Base-by-base conservation (phyloP, 2,888 invertebrate genomes). In the Zaprionus lineosus region DNA sequence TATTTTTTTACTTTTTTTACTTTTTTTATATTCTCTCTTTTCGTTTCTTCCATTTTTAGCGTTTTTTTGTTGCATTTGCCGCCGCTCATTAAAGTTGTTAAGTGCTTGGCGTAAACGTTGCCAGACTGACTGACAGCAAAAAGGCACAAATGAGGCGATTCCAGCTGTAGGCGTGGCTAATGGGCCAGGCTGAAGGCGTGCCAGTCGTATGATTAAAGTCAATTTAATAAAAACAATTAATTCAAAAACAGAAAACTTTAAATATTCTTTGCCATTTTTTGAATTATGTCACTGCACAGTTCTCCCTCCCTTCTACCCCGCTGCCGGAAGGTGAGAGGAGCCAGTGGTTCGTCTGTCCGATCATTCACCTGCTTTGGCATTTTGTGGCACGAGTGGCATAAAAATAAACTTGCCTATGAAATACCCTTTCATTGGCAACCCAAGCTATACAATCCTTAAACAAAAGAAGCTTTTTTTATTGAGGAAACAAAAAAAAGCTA, bases 51-150 rank as follows among this genome's bases (percentile, higher is more conserved):
- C 7, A 5, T 21, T 7, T 21, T 5, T 7, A 24, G 4, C 9
- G 2, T 33, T 43, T 26, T 14, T 18, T 40, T 47, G 16, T 37
- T 31, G n/a, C n/a, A n/a, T 6, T 21, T 46, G 39, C 52, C 55
- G 60, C 47, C 52, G 61, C 78, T 78, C 82, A 78, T 82, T 78
- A 78, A 78, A 82, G 78, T 82, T 78, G 78, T 78, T 78, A 78
- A 78, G 78, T 78, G 78, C 82, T 82, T 73, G 75, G 73, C 78
- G 57, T 82, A 82, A 78, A 63, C 65, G 78, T 43, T 74, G 71
- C 58, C 57, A 50, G 34, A 53, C 43, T 28, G 40, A n/a, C n/a
- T 15, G 29, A n/a, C n/a, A 14, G 4, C 11, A 14, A 14, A 9
- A 15, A 15, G 28, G 14, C 24, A 15, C 33, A 56, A 31, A 43